phyloP scores from a whole-genome alignment of 2,888 invertebrate species.

The Ophioninae sp. region DNA sequence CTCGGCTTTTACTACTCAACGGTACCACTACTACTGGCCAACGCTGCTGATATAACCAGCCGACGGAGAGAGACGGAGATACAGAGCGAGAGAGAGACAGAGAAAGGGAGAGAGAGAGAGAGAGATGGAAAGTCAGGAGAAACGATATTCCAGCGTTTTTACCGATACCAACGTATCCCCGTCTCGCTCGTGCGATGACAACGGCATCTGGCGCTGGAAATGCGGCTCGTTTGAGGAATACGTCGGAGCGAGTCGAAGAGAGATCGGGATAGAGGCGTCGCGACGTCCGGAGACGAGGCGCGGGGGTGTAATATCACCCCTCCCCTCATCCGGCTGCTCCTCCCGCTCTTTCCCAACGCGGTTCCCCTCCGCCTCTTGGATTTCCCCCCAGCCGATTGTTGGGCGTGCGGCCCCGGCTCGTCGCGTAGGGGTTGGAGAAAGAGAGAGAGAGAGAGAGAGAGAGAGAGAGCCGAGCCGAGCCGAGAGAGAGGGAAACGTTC shows the following conservation, averaged over 20 bases:
- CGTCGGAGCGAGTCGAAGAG: slow-evolving; percentile 42
- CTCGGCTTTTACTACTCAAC: slow-evolving; percentile 35
- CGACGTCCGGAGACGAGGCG: slow-evolving; percentile 49
- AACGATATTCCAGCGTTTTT: slow-evolving; percentile 42
- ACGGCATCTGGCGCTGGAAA: slow-evolving; percentile 39
- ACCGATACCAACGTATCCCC: slow-evolving; percentile 31
- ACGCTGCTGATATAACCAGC: slow-evolving; percentile 32
- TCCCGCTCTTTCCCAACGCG: background rate
- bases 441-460: slow-evolving; percentile 36
- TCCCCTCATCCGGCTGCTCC: slow-evolving; percentile 15
- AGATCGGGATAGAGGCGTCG: slow-evolving; percentile 40
- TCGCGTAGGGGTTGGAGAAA: slow-evolving; percentile 27
- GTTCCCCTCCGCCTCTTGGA: background rate
- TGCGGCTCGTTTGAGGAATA: slow-evolving; percentile 19
- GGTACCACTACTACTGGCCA: slow-evolving; percentile 28
- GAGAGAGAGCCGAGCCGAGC: slow-evolving; percentile 35
- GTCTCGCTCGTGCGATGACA: slow-evolving; percentile 6
- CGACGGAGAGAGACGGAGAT: slow-evolving; percentile 15
- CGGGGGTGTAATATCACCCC: slow-evolving; percentile 49
- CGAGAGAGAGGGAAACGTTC: slow-evolving; percentile 38
- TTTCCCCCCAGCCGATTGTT: slow-evolving; percentile 36
- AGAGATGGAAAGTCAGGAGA: slow-evolving; percentile 27
- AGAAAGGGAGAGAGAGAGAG: slow-evolving; percentile 33
- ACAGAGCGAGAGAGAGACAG: background rate
- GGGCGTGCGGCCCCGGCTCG: slow-evolving; percentile 31